Evolutionary conservation across 2,888 invertebrate species (phyloP).

Genomic region (Cerceris rybyensis): DNA sequence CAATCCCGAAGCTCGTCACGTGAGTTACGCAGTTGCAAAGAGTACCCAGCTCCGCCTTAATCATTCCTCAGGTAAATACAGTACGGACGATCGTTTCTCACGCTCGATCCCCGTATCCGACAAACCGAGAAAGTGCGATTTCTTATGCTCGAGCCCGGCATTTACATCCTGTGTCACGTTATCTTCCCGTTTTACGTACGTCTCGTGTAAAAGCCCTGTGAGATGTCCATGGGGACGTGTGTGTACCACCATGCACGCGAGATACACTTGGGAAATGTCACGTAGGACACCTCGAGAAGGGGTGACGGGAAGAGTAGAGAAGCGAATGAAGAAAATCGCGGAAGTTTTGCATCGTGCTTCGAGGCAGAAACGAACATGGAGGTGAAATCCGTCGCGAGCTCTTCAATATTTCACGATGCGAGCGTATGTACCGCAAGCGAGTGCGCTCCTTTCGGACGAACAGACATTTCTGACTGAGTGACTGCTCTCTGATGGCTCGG

Average conservation of each 20-base stretch:
- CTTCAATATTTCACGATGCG: slow-evolving; percentile 29
- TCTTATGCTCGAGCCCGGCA: slow-evolving; percentile 49
- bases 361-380: slow-evolving; percentile 11
- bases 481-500: no score
- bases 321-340: background rate
- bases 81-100: slow-evolving; percentile 66
- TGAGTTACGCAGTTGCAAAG: background rate
- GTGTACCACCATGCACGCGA: slow-evolving; percentile 6
- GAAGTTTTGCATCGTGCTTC: background rate
- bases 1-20: background rate
- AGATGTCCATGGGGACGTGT: slow-evolving; percentile 50
- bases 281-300: slow-evolving; percentile 28
- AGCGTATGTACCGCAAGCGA: background rate
- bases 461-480: no score
- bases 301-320: background rate
- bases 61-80: slow-evolving; percentile 41
- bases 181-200: slow-evolving; percentile 55
- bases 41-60: slow-evolving; percentile 11
- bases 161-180: slow-evolving; percentile 62
- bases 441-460: no score
- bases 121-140: slow-evolving; percentile 69
- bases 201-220: slow-evolving; percentile 27
- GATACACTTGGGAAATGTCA: slow-evolving; percentile 44
- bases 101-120: slow-evolving; percentile 50
- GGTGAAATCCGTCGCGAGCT: slow-evolving; percentile 5